phyloP scores from a whole-genome alignment of 2,113 vertebrate species.

The Origma solitaria region DNA sequence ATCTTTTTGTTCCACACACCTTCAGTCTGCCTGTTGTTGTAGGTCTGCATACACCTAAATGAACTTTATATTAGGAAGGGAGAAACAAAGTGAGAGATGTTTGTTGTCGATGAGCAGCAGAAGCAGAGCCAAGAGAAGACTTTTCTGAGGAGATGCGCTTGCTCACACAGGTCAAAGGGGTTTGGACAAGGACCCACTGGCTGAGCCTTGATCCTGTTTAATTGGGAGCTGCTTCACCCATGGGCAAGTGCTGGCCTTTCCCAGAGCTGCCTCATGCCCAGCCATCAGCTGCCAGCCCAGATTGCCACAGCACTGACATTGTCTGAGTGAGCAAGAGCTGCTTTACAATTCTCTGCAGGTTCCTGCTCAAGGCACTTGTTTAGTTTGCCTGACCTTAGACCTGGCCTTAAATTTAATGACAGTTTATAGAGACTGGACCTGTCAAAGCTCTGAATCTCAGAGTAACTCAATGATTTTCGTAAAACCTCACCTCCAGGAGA shows the following conservation, averaged over 20 bases:
- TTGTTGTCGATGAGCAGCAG: background rate
- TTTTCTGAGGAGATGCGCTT: background rate
- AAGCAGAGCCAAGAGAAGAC: background rate
- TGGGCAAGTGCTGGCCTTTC: background rate
- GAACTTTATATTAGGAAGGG: background rate
- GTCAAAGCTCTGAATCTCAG: background rate
- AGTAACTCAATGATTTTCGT: background rate
- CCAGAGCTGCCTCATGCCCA: background rate
- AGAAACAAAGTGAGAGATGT: background rate
- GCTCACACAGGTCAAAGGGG: accelerated
- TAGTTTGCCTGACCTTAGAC: background rate
- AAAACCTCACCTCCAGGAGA: background rate
- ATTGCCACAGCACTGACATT: background rate
- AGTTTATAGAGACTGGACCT: background rate
- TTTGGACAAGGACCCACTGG: background rate
- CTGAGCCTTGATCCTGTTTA: background rate
- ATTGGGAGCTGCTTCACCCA: background rate
- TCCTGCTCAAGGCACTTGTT: background rate
- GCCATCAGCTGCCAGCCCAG: background rate
- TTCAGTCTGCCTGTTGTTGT: background rate
- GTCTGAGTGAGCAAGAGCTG: background rate
- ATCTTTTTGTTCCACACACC: background rate
- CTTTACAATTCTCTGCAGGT: background rate
- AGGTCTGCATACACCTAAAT: background rate
- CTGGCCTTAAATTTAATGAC: background rate